Base-by-base conservation (phyloP, 2,888 invertebrate genomes). In the Cephus spinipes region DNA sequence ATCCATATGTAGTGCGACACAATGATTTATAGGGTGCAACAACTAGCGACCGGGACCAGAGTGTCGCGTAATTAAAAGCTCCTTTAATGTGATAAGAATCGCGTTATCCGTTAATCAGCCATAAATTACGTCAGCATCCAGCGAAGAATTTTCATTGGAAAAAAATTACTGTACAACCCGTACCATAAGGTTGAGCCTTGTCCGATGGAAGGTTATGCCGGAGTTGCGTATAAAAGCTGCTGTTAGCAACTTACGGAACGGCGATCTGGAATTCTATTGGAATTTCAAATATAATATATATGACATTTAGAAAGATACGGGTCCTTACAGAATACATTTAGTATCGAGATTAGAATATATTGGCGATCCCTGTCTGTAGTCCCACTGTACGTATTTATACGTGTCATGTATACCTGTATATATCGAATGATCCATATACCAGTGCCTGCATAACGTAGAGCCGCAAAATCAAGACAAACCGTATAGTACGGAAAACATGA, bases 181-280 rank as follows among this genome's bases (percentile, higher is more conserved):
- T 15, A 23, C 9, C 55, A 55, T 23, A 9, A 55, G 23, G 23
- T 55, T 55, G 23, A 55, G 23, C 55, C 55, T 55, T 55, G 55
- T 23, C 55, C 55, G 55, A 55, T 23, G 55, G 55, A 55, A 55
- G 55, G 55, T 55, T 55, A 55, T 6, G 55, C 23, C 55, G 9
- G 2, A 6, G 40, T 15, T 3, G 55, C 55, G 23, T 9, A 9
- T 23, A 23, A 55, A 23, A 9, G 23, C 55, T 23, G 23, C 23
- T 0, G 55, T 6, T 55, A 55, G 23, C 55, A 55, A 23, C 55
- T 55, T 55, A 23, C 55, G 55, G 55, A 55, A 74, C 77, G 31
- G 78, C 71, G 73, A 78, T 81, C 78, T 79, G 69, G 77, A 78
- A 73, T 77, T 73, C 75, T 77, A 80, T 82, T 77, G 79, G 69